A percentile compares a stretch with the other conserved stretches of the same genome.
Evolutionary conservation across 2,113 vertebrate genomes (phyloP).

Genomic region (Hippopotamus amphibius): DNA sequence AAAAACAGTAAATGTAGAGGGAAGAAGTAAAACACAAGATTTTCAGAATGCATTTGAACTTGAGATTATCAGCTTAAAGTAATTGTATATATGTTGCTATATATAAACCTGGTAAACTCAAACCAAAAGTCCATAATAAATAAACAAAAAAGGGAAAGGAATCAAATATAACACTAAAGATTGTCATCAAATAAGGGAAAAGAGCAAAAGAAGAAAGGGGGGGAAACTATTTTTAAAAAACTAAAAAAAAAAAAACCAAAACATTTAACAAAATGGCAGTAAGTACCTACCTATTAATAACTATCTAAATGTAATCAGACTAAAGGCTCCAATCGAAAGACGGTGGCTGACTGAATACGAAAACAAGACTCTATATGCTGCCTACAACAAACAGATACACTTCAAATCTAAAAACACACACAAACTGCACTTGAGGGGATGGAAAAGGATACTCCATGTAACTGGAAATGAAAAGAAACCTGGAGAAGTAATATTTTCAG

Average conservation of each 20-base stretch:
- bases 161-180: neutral
- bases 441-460: neutral
- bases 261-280: neutral
- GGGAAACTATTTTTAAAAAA: neutral
- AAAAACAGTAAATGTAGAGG: neutral
- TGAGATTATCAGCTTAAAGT: neutral
- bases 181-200: neutral
- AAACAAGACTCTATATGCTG: neutral
- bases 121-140: neutral
- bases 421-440: neutral
- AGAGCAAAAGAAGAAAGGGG: neutral
- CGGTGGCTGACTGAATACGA: neutral
- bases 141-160: neutral
- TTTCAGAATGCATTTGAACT: neutral
- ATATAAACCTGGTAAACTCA: neutral
- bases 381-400: neutral
- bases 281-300: neutral
- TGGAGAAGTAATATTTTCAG: neutral
- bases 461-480: neutral
- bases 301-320: neutral
- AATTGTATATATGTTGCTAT: neutral
- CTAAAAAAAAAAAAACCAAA: neutral
- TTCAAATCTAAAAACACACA: neutral
- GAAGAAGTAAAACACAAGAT: neutral
- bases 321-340: neutral